phyloP scores from a whole-genome alignment of 2,797 vertebrate genomes.

The Fistularia tabacaria region DNA sequence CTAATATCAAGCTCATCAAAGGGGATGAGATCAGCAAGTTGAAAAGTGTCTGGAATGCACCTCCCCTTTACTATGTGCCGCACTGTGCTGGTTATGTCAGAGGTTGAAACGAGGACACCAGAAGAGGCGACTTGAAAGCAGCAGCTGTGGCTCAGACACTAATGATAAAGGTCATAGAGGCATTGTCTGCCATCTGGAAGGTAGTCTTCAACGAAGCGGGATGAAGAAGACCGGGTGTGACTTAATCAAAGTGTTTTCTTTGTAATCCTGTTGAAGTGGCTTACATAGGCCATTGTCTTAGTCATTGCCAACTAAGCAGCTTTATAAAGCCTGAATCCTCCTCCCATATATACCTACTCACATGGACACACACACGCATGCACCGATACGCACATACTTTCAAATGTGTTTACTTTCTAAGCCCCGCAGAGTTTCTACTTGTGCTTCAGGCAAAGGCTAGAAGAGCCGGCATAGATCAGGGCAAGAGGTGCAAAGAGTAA shows the following conservation, averaged over 20 bases:
- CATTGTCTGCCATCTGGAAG: slow-evolving; percentile 24
- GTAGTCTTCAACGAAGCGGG: slow-evolving; percentile 18
- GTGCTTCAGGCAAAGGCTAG: slow-evolving; percentile 21
- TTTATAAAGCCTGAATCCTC: slow-evolving; percentile 47
- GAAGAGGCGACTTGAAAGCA: slow-evolving; percentile 8
- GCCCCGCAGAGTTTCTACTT: slow-evolving; percentile 8
- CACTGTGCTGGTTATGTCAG: background rate
- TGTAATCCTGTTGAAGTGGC: slow-evolving; percentile 56
- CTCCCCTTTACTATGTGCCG: background rate
- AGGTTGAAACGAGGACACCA: slow-evolving; percentile 1
- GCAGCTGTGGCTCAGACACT: slow-evolving; percentile 6
- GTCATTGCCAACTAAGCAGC: slow-evolving; percentile 52
- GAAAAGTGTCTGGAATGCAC: background rate
- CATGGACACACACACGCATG: background rate
- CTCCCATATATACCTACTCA: background rate
- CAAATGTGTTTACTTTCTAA: slow-evolving; percentile 20
- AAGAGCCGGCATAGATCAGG: slow-evolving; percentile 12
- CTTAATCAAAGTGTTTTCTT: slow-evolving; percentile 39
- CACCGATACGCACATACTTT: slow-evolving; percentile 6
- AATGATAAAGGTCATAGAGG: slow-evolving; percentile 35
- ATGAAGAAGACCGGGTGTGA: slow-evolving; percentile 34
- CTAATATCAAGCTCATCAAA: too few relatives aligned
- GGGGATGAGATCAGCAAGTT: background rate
- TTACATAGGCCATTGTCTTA: slow-evolving; percentile 56
- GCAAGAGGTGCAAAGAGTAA: slow-evolving; percentile 25